A percentile compares a stretch with the other conserved stretches of the same genome.
Evolutionary conservation across 2,888 invertebrate genomes (phyloP).

Genomic region (Drosophila subquinaria): DNA sequence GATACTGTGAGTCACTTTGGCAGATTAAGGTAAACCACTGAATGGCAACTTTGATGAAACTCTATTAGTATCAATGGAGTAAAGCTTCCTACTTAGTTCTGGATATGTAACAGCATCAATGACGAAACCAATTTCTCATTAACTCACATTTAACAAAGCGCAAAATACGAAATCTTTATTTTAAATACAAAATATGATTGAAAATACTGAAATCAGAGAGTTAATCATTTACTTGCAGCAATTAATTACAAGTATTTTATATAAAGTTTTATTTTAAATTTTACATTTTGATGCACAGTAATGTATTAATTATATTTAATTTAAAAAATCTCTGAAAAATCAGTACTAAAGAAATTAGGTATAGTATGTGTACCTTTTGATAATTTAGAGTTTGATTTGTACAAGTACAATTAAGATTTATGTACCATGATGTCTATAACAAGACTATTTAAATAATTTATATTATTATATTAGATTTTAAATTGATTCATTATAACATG

Average conservation of each 20-base stretch:
- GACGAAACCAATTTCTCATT: neutral
- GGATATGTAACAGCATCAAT: conserved; percentile 4
- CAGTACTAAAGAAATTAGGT: too few relatives aligned
- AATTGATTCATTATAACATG: neutral
- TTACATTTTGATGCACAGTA: too few relatives aligned
- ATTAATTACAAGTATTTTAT: neutral
- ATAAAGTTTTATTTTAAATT: too few relatives aligned
- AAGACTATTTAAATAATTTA: too few relatives aligned
- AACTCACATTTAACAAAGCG: neutral
- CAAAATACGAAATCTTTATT: neutral
- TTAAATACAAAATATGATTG: neutral
- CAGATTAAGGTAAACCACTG: conserved; percentile 44
- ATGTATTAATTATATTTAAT: too few relatives aligned
- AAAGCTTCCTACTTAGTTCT: conserved; percentile 12
- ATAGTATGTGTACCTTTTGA: too few relatives aligned
- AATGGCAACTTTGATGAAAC: conserved; percentile 40
- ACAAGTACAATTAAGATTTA: too few relatives aligned
- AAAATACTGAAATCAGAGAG: neutral
- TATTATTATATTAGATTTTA: too few relatives aligned
- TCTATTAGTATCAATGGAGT: conserved; percentile 23
- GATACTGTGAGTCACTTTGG: conserved; percentile 29
- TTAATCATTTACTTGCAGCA: neutral
- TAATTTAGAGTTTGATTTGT: too few relatives aligned
- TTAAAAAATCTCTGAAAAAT: too few relatives aligned
- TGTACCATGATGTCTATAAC: too few relatives aligned